These are phyloP conservation scores for Muscicapa comitata DNA, from an alignment of 2,797 vertebrate species.

Conservation along the genomic window DNA sequence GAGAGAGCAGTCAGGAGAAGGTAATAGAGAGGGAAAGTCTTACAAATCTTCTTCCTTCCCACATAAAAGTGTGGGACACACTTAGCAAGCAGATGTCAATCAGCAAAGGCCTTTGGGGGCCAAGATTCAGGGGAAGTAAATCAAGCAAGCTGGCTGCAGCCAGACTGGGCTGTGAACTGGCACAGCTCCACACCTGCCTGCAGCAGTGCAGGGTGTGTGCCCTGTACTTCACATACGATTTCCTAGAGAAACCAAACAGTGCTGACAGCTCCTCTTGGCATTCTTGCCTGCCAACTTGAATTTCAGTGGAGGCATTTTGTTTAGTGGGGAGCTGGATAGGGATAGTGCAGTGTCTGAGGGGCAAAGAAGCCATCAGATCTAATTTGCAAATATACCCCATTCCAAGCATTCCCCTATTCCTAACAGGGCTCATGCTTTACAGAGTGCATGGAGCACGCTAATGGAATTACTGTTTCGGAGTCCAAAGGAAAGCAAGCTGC, in stretches of 20 bases:
- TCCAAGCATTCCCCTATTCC: background rate
- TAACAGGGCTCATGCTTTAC: background rate
- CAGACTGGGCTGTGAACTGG: background rate
- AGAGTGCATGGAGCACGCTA: accelerated
- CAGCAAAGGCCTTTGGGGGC: background rate
- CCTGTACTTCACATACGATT: accelerated
- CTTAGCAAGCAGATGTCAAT: background rate
- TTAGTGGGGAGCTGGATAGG: background rate
- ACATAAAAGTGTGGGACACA: background rate
- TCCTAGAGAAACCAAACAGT: background rate
- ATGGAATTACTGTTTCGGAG: background rate
- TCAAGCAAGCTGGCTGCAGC: background rate
- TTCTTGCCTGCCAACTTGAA: background rate
- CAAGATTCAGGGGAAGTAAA: background rate
- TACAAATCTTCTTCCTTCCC: background rate
- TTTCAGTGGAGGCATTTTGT: background rate
- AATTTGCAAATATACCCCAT: background rate
- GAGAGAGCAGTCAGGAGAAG: background rate
- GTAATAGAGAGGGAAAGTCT: background rate
- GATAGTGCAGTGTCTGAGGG: background rate
- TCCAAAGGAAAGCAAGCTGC: background rate
- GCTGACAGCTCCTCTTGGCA: background rate
- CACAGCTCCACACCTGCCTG: background rate
- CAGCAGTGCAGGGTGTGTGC: background rate
- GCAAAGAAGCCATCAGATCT: background rate